Conservation (phyloP, 2,888 invertebrate genomes). For the Chaetogeoica ovagalla region DNA sequence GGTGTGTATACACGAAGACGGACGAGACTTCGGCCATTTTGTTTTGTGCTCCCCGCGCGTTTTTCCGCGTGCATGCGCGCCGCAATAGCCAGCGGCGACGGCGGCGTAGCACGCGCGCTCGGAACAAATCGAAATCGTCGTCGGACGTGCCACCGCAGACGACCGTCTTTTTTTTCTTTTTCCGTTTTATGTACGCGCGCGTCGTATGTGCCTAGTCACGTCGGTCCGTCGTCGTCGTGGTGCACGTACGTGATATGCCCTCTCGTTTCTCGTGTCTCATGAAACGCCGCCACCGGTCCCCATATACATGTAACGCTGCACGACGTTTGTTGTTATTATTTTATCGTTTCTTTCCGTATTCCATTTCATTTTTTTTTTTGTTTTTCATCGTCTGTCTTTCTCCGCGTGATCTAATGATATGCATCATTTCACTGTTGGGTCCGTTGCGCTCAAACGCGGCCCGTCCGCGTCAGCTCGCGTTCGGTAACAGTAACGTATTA, state of each 20-base stretch:
- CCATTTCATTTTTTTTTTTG: neutral
- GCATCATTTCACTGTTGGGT: conserved; percentile 53
- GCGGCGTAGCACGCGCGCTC: conserved; percentile 48
- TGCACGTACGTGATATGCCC: neutral
- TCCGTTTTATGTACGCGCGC: too few relatives aligned
- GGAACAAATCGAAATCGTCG: conserved; percentile 46
- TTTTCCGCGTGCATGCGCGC: conserved; percentile 32
- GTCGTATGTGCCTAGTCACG: conserved; percentile 30
- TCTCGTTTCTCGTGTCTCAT: neutral
- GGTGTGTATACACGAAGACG: too few relatives aligned
- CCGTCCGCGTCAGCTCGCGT: neutral
- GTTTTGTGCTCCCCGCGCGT: neutral
- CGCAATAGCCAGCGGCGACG: neutral
- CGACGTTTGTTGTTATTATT: conserved; percentile 25
- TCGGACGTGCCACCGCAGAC: conserved; percentile 51
- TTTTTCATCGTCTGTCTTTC: neutral
- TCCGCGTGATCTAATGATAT: conserved; percentile 43
- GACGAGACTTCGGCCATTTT: conserved; percentile 32
- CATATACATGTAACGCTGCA: neutral
- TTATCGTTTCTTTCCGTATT: conserved; percentile 6
- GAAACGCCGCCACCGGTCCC: conserved; percentile 2
- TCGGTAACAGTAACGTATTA: neutral
- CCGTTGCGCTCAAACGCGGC: conserved; percentile 47
- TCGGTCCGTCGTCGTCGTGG: neutral
- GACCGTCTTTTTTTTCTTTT: too few relatives aligned